Evolutionary conservation across 2,888 invertebrate genomes (phyloP).

Genomic region (Danaus chrysippus): DNA sequence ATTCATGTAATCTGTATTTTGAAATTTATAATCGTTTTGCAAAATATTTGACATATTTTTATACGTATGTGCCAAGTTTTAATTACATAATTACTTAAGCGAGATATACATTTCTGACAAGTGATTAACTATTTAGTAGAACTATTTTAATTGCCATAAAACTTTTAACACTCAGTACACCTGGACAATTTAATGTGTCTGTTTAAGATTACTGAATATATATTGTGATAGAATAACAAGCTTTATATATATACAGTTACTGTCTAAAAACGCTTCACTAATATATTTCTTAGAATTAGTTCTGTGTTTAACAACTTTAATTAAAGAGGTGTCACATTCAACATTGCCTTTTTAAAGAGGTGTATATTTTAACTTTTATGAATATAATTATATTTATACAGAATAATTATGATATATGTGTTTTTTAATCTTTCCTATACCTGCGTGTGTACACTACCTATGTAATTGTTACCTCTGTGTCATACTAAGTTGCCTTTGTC

Average conservation of each 20-base stretch:
- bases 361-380: too few relatives aligned
- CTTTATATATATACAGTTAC: background rate
- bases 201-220: conserved; percentile 7
- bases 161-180: conserved; percentile 36
- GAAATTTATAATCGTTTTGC: background rate
- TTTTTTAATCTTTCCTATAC: too few relatives aligned
- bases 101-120: conserved; percentile 28
- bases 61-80: conserved; percentile 10
- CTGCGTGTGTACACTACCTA: too few relatives aligned
- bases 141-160: conserved; percentile 47
- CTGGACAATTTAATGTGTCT: conserved; percentile 40
- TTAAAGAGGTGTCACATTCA: conserved; percentile 41
- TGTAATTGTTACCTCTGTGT: too few relatives aligned
- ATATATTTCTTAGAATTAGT: background rate
- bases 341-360: conserved; percentile 33
- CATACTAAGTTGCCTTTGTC: too few relatives aligned
- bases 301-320: conserved; percentile 9
- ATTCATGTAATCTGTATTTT: too few relatives aligned
- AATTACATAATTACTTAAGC: conserved; percentile 12
- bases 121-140: conserved; percentile 52
- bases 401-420: too few relatives aligned
- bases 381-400: too few relatives aligned
- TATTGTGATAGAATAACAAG: background rate
- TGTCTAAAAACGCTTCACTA: conserved; percentile 1
- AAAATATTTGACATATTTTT: background rate